Evolutionary conservation across 37 sponge, comb jelly and placozoan species (phyloP).

Genomic region (Axinella damicornis): DNA sequence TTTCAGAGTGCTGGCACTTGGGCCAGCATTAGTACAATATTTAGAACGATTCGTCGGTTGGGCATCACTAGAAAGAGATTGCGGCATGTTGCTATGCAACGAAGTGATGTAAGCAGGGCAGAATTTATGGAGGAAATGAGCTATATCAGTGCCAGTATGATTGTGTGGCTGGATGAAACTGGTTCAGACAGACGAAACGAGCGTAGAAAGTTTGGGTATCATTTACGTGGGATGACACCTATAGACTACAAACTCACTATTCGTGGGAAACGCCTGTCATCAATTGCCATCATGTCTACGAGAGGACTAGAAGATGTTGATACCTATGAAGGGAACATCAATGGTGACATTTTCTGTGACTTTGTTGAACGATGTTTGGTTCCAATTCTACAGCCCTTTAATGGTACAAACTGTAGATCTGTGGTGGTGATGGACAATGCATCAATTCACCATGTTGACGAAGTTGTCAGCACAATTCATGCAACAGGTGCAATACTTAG

Average conservation of each 20-base stretch:
- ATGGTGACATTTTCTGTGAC: constrained; percentile 35
- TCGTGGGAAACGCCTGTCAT: constrained; percentile 21
- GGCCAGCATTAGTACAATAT: constrained; percentile 23
- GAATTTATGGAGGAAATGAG: constrained; percentile 42
- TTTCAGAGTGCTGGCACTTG: not conserved
- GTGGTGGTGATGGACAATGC: constrained; percentile 57
- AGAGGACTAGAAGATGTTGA: constrained; percentile 38
- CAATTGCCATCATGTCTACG: constrained; percentile 36
- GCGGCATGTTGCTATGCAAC: constrained; percentile 2
- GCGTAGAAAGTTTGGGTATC: constrained; percentile 36
- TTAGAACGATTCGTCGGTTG: not conserved
- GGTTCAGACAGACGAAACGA: constrained; percentile 21
- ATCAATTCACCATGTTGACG: constrained; percentile 39
- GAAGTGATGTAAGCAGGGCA: constrained; percentile 3
- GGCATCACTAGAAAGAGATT: constrained; percentile 41
- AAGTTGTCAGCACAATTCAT: constrained; percentile 6
- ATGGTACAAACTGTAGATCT: constrained; percentile 25
- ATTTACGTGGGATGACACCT: constrained; percentile 40
- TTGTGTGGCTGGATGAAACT: constrained; percentile 58
- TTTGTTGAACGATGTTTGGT: constrained; percentile 30
- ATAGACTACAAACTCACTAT: not conserved
- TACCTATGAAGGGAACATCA: constrained; percentile 20
- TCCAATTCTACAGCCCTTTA: constrained; percentile 44
- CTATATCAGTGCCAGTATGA: constrained; percentile 11
- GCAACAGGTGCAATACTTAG: constrained; percentile 12